Base-by-base conservation (phyloP, 2,113 vertebrate genomes). In the Albula glossodonta region DNA sequence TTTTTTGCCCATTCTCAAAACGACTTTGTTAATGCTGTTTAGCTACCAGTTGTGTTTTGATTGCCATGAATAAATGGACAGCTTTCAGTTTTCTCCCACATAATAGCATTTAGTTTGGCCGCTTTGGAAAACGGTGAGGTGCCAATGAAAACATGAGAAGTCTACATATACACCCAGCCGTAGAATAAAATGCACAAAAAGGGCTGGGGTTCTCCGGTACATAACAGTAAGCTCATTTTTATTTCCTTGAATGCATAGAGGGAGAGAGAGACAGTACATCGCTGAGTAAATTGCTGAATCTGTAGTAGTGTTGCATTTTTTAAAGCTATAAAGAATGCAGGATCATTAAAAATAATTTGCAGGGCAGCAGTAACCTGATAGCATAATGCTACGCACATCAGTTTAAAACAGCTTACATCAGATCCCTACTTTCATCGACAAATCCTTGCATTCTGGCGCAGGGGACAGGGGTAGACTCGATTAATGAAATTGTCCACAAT, bases 401-500 rank as follows among this genome's bases (percentile, higher is more conserved):
- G 92, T 93, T 93, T 95, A 94, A 95, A 95, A 95, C 95, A 92
- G 92, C 93, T 94, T 93, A 93, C 94, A 95, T 94, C 93, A 93
- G 94, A 94, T 91, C 92, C 95, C 89, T 56, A 83, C 95, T 97
- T 96, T 96, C 95, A 96, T 96, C 95, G 93, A 93, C 93, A 94
- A 95, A 96, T 96, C 93, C 95, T 93, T 90, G 90, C n/a, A 10
- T 79, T 49, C 13, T 10, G 49, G 13, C 12, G 60, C 31, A 87
- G 93, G 92, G 96, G 94, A 96, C 95, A 78, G 88, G 93, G 92
- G 96, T 93, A 96, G 94, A 94, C 87, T 92, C 95, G 94, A 96
- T 96, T 97, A 96, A 96, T 96, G 12, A 96, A 96, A 96, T 96
- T 96, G 96, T 95, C 94, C 94, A 92, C 88, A 94, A 96, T 96